phyloP scores from a whole-genome alignment of 2,888 invertebrate species.

The Acanthococcus lagerstroemiae region DNA sequence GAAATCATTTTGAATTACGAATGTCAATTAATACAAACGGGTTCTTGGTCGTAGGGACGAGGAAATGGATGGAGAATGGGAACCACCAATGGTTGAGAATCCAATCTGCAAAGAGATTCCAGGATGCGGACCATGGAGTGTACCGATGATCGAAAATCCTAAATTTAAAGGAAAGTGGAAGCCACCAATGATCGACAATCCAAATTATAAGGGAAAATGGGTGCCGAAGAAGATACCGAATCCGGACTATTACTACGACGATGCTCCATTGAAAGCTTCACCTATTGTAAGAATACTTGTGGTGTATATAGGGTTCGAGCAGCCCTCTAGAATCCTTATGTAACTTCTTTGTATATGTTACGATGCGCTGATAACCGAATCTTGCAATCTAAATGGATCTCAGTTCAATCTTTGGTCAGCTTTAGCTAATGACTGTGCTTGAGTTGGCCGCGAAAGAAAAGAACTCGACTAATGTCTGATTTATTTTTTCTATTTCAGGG shows the following conservation, averaged over 20 bases:
- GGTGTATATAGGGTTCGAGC: too few relatives aligned
- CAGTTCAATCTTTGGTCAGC: too few relatives aligned
- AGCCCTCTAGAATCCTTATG: too few relatives aligned
- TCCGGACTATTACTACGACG: slow-evolving; percentile 86
- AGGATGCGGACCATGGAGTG: slow-evolving; percentile 87
- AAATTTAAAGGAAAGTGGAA: slow-evolving; percentile 89
- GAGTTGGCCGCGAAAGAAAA: too few relatives aligned
- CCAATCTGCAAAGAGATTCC: slow-evolving; percentile 65
- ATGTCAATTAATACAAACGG: not conserved
- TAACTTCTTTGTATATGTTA: too few relatives aligned
- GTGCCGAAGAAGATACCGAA: slow-evolving; percentile 73
- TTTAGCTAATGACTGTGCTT: too few relatives aligned
- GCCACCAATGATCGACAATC: slow-evolving; percentile 79
- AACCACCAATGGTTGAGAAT: slow-evolving; percentile 85
- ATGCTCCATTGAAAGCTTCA: slow-evolving; percentile 79
- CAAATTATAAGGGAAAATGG: slow-evolving; percentile 95
- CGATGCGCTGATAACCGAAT: too few relatives aligned
- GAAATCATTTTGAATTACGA: not conserved
- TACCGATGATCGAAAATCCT: slow-evolving; percentile 78
- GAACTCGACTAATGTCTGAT: not conserved
- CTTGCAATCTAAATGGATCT: too few relatives aligned
- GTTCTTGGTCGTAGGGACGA: slow-evolving; percentile 55
- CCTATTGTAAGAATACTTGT: slow-evolving; percentile 86
- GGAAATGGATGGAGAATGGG: slow-evolving; percentile 99
- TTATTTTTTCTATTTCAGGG: slow-evolving; percentile 48